Percentiles rank a stretch among this genome's conserved stretches.
These are phyloP conservation scores for Sylvicapra grimmia DNA, from an alignment of 2,113 vertebrate species.

Conservation along the genomic window DNA sequence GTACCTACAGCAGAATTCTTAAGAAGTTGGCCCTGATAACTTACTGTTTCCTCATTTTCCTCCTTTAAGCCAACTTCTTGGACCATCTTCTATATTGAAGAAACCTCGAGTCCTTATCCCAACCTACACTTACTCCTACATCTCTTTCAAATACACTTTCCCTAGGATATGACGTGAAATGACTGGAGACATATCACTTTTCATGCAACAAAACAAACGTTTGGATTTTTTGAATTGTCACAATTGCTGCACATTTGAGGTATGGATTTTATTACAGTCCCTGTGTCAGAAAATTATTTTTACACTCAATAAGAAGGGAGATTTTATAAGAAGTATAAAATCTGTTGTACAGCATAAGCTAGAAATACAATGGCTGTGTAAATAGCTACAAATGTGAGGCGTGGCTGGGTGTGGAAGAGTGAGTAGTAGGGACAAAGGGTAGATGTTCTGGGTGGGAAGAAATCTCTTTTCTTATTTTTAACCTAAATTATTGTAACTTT, in stretches of 20 bases:
- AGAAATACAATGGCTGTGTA: background rate
- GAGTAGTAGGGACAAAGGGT: background rate
- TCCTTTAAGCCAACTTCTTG: background rate
- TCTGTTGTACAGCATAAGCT: background rate
- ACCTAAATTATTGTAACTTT: background rate
- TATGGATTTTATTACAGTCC: background rate
- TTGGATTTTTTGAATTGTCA: background rate
- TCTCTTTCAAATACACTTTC: background rate
- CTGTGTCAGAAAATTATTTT: background rate
- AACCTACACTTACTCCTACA: background rate
- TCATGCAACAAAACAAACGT: background rate
- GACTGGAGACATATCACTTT: background rate
- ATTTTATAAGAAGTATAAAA: background rate
- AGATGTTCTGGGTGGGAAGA: background rate
- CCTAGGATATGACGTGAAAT: background rate
- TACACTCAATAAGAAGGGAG: background rate
- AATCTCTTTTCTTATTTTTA: background rate
- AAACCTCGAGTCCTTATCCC: background rate
- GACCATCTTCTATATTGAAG: background rate
- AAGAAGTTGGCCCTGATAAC: background rate
- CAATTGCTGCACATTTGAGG: background rate
- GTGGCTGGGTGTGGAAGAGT: rapidly evolving
- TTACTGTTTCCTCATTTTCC: background rate
- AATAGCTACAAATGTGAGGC: background rate
- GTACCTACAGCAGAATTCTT: background rate